A percentile compares a stretch with the other conserved stretches of the same genome.
Conservation (phyloP, 2,888 invertebrate genomes). For the Octonoba sinensis region DNA sequence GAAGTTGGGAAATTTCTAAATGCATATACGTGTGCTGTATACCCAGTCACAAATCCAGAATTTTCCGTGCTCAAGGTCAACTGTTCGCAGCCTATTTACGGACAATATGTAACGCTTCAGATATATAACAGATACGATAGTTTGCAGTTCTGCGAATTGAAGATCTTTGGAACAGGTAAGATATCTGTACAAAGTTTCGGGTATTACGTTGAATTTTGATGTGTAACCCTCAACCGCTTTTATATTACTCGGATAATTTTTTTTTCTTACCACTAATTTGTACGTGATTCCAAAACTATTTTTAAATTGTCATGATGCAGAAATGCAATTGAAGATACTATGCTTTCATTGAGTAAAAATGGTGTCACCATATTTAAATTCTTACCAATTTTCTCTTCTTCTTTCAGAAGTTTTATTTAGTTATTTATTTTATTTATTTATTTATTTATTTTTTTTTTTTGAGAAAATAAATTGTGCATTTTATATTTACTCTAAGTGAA, state of each 20-base stretch:
- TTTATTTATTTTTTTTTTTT: too few species aligned
- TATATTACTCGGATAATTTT: neutral
- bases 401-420: too few species aligned
- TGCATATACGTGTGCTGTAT: slow-evolving; percentile 67
- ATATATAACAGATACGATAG: slow-evolving; percentile 67
- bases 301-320: too few species aligned
- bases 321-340: too few species aligned
- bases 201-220: neutral
- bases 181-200: neutral
- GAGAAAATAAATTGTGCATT: too few species aligned
- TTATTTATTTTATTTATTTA: too few species aligned
- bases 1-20: slow-evolving; percentile 66
- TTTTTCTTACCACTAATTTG: neutral
- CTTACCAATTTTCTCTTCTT: too few species aligned
- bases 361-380: too few species aligned
- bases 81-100: slow-evolving; percentile 67
- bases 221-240: neutral
- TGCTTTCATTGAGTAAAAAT: too few species aligned
- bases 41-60: slow-evolving; percentile 66
- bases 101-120: slow-evolving; percentile 67
- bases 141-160: slow-evolving; percentile 67
- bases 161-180: slow-evolving; percentile 67
- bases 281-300: neutral
- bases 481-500: too few species aligned
- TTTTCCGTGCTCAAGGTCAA: slow-evolving; percentile 65